These are phyloP conservation scores for Sclerurus mexicanus DNA, from an alignment of 2,113 vertebrate genomes.

Conservation along the genomic window DNA sequence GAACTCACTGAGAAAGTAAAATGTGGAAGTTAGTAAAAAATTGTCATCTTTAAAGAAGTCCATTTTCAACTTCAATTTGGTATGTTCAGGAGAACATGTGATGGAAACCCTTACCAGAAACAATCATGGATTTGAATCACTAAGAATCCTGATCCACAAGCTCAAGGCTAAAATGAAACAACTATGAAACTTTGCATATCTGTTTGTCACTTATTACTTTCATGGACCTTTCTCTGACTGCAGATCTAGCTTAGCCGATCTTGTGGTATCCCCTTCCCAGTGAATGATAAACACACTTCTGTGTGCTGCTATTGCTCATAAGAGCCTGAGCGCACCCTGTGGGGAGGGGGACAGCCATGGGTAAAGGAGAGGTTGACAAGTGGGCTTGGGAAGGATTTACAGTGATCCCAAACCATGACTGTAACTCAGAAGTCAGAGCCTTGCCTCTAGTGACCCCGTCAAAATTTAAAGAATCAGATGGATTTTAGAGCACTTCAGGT, in stretches of 20 bases:
- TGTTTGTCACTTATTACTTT: not conserved
- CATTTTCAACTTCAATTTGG: not conserved
- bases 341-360: not conserved
- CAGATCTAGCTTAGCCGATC: not conserved
- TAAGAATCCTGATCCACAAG: not conserved
- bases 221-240: not conserved
- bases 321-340: no score
- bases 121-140: not conserved
- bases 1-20: not conserved
- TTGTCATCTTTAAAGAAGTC: not conserved
- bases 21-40: not conserved
- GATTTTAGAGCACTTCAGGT: not conserved
- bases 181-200: not conserved
- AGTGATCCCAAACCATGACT: not conserved
- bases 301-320: not conserved
- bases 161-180: not conserved
- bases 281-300: fast-evolving
- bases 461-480: not conserved
- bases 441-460: not conserved
- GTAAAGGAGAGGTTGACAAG: not conserved
- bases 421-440: not conserved
- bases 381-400: not conserved
- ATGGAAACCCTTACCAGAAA: not conserved
- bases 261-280: not conserved
- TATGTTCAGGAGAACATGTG: not conserved